Percentiles rank a stretch among this genome's conserved stretches.
These are phyloP conservation scores for Mylabris phalerata DNA, from an alignment of 1,140 invertebrate species.

Conservation along the genomic window DNA sequence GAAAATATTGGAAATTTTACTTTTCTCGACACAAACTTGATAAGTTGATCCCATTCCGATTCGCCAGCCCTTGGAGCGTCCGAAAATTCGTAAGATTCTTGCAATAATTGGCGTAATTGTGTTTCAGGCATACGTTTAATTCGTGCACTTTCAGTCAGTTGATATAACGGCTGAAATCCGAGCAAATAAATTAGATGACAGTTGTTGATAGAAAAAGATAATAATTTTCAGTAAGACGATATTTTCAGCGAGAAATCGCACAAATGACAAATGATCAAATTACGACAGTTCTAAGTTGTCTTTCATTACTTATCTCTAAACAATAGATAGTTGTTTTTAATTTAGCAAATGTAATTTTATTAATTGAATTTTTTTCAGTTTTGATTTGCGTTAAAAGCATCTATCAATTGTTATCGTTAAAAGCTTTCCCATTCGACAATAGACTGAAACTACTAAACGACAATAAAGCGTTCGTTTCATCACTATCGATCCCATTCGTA, in stretches of 20 bases:
- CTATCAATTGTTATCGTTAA: constrained; percentile 1
- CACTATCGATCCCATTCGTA: background rate
- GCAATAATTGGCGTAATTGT: constrained; percentile 54
- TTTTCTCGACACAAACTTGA: constrained; percentile 66
- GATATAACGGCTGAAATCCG: constrained; percentile 40
- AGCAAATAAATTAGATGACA: too few relatives aligned
- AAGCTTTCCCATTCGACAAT: background rate
- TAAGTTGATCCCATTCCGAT: constrained; percentile 68
- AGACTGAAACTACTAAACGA: too few relatives aligned
- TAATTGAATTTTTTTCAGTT: too few relatives aligned
- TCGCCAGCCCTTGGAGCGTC: constrained; percentile 60
- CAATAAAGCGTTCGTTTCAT: background rate
- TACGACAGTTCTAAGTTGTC: too few relatives aligned
- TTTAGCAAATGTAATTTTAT: too few relatives aligned
- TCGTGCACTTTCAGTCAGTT: constrained; percentile 61
- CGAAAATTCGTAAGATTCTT: constrained; percentile 62
- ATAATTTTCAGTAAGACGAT: too few relatives aligned
- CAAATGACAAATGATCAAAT: too few relatives aligned
- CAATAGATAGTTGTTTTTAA: too few relatives aligned
- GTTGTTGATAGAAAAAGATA: too few relatives aligned
- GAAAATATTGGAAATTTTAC: constrained; percentile 35
- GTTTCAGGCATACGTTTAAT: constrained; percentile 57
- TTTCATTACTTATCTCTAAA: too few relatives aligned
- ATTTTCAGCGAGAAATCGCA: too few relatives aligned
- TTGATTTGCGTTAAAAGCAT: too few relatives aligned